A percentile compares a stretch with the other conserved stretches of the same genome.
Conservation (phyloP, 2,888 invertebrate genomes). For the Maniola hyperantus region DNA sequence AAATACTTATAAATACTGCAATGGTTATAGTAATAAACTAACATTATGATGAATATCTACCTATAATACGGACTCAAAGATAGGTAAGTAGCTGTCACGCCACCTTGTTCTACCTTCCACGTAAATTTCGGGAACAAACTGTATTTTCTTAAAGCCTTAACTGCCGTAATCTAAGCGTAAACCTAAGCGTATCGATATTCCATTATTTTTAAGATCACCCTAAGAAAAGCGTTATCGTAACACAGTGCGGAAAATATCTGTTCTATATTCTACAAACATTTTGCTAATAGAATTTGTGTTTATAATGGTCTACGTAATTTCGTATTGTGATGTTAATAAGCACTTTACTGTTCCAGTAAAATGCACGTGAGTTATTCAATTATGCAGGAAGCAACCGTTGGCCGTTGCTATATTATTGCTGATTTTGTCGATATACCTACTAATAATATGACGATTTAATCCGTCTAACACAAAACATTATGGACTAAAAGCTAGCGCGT, state of each 20-base stretch:
- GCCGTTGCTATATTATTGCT: slow-evolving; percentile 19
- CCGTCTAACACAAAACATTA: too few relatives aligned
- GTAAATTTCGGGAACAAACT: slow-evolving; percentile 4
- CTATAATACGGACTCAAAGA: too few relatives aligned
- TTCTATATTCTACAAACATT: not conserved
- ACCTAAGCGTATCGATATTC: slow-evolving; percentile 18
- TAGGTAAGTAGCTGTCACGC: too few relatives aligned
- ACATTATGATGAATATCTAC: too few relatives aligned
- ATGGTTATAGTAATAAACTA: too few relatives aligned
- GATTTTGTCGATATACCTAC: not conserved
- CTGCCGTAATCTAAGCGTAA: slow-evolving; percentile 7
- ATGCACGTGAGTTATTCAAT: slow-evolving; percentile 51
- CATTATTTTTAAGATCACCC: slow-evolving; percentile 12
- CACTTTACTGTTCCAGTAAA: slow-evolving; percentile 46
- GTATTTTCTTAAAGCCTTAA: slow-evolving; percentile 12
- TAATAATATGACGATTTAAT: too few relatives aligned
- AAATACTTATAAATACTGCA: too few relatives aligned
- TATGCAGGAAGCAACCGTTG: slow-evolving; percentile 28
- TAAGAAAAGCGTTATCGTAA: slow-evolving; percentile 13
- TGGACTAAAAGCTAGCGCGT: too few relatives aligned
- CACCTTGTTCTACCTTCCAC: not conserved
- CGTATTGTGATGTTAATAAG: slow-evolving; percentile 66
- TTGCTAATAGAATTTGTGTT: slow-evolving; percentile 29
- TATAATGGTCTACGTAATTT: slow-evolving; percentile 32
- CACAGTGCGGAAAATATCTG: not conserved